Evolutionary conservation across 1,140 invertebrate species (phyloP), one percentile per base, ranked within the genome.

Genomic region (Acromyrmex echinatior): DNA sequence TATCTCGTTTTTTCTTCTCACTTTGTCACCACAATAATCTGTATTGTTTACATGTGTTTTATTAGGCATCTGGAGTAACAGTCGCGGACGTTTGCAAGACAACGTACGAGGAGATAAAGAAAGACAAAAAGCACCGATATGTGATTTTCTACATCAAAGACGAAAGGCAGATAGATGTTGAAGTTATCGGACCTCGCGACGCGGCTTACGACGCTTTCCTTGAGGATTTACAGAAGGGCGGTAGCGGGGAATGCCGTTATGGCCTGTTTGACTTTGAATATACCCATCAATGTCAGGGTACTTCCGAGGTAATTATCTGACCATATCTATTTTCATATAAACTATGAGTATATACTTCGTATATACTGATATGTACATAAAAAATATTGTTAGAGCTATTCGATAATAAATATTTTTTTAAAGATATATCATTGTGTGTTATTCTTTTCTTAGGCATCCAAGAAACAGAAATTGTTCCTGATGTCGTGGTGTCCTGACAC

Each of bases 401-500:
- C 3, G 56, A 2, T 49, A 63, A 28, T 7, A 28, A 18, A 66
- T 49, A 6, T 31, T 65, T 7, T 58, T 18, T 66, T 49, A 21
- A 0, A 63, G 3, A 1, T 31, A 79, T 6, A 21, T 78, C 2
- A 77, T 62, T 49, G 2, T 49, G 1, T 60, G 60, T 68, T 58
- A 87, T 90, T 63, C 1, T 53, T 84, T 76, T 58, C 87, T 91
- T 87, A 96, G 96, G 98, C 97, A 93, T 98, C 98, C 95, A 98
- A 98, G 97, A 99, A 99, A 97, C 98, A 99, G 95, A 99, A 99
- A 95, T 96, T 99, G 81, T 98, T 99, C 96, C 96, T 99, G 94
- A 99, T 99, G 98, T 98, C 98, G 93, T 99, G 98, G 98, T 99
- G 98, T 96, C 99, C 99, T 45, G 99, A 99, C 96, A 98, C 98